phyloP scores from a whole-genome alignment of 1,140 invertebrate species.

The Platyscapa corneri region DNA sequence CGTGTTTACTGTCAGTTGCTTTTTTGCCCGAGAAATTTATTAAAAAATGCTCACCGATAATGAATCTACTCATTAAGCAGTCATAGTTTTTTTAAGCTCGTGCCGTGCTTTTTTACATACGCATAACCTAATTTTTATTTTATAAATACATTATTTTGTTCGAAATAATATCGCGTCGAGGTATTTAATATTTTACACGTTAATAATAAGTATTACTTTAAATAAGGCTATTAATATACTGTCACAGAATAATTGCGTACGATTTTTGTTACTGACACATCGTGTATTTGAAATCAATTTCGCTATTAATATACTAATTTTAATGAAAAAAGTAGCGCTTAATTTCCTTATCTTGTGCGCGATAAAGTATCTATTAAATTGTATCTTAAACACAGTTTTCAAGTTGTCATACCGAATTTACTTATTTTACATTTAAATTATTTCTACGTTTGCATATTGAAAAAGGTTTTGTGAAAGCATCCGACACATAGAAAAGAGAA shows the following conservation, averaged over 20 bases:
- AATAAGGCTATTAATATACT: neutral
- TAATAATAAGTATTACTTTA: neutral
- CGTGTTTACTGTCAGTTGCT: no score
- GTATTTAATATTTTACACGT: neutral
- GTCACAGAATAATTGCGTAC: neutral
- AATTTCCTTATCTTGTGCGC: neutral
- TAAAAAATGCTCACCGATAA: neutral
- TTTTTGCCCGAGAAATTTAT: neutral
- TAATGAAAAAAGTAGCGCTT: neutral
- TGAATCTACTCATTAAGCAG: constrained; percentile 3
- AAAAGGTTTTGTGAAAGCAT: neutral
- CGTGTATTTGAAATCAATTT: neutral
- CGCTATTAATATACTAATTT: neutral
- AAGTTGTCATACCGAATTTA: neutral
- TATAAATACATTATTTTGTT: neutral
- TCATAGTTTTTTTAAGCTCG: neutral
- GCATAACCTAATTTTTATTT: neutral
- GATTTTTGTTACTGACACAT: neutral
- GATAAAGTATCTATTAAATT: neutral
- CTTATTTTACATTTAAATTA: neutral
- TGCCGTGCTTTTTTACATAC: neutral
- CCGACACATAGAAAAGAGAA: neutral
- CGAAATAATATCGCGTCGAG: neutral
- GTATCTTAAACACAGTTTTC: neutral
- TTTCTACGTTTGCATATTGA: neutral